Conservation (phyloP, 2,113 vertebrate genomes). For the Apistogramma diplotaenia region DNA sequence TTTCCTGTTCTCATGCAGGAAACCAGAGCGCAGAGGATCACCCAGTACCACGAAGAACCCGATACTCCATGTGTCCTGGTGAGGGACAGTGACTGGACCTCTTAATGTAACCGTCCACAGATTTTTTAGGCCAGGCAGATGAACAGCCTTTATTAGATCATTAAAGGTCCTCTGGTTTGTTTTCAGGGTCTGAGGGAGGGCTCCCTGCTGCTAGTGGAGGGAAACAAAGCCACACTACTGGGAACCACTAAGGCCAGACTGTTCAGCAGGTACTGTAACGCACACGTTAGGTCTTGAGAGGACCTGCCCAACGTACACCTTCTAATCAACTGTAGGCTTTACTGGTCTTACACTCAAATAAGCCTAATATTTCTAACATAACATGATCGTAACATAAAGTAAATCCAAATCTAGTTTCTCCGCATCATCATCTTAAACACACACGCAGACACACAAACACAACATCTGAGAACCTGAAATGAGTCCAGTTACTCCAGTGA, state of each 20-base stretch:
- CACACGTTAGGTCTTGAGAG: neutral
- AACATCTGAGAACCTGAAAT: neutral
- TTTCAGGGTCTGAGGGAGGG: constrained; percentile 85
- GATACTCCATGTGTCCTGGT: constrained; percentile 84
- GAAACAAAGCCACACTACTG: constrained; percentile 80
- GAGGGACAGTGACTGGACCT: constrained; percentile 60
- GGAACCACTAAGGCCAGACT: constrained; percentile 82
- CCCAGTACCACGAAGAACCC: constrained; percentile 83
- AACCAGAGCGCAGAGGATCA: constrained; percentile 85
- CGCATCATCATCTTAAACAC: no score
- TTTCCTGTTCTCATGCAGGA: constrained; percentile 72
- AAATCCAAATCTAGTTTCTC: neutral
- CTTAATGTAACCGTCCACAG: no score
- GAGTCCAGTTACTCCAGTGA: neutral
- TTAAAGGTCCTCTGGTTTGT: neutral
- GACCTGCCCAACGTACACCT: neutral
- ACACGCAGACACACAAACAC: neutral
- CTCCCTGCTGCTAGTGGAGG: constrained; percentile 84
- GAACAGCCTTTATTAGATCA: neutral
- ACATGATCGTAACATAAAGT: neutral
- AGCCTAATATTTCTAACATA: neutral
- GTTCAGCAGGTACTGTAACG: constrained; percentile 83
- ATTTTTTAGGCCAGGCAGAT: neutral
- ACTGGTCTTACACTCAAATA: neutral
- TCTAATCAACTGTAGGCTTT: neutral